Percentiles rank a stretch among this genome's conserved stretches.
Evolutionary conservation across 2,113 vertebrate species (phyloP).

Genomic region (Cryptomyrus ogoouensis): DNA sequence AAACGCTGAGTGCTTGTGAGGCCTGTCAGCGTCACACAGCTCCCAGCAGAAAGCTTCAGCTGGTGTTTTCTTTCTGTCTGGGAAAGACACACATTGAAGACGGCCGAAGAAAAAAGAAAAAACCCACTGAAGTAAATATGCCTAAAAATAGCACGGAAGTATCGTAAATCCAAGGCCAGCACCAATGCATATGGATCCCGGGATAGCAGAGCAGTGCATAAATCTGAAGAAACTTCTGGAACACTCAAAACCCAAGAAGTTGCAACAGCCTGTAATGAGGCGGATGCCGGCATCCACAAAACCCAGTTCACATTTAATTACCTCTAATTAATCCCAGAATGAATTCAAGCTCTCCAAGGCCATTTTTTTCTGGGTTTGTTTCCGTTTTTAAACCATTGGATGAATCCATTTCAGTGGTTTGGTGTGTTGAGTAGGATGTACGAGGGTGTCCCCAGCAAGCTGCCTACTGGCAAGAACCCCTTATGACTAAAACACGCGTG

Average conservation of each 20-base stretch:
- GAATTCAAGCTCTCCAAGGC: background rate
- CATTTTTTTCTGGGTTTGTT: background rate
- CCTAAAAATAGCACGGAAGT: background rate
- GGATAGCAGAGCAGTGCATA: background rate
- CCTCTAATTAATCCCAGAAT: constrained; percentile 13
- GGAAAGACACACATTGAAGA: constrained; percentile 8
- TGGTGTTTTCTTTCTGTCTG: constrained; percentile 1
- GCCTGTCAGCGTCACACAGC: background rate
- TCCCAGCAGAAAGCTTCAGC: background rate
- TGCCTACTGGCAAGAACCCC: background rate
- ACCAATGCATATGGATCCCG: background rate
- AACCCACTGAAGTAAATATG: background rate
- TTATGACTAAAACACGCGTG: background rate
- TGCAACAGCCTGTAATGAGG: constrained; percentile 7
- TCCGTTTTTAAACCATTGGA: background rate
- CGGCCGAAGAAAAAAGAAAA: background rate
- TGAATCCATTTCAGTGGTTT: background rate
- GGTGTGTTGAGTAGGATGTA: background rate
- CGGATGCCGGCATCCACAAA: background rate
- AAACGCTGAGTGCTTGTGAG: background rate
- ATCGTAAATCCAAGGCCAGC: constrained; percentile 3
- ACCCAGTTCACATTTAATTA: constrained; percentile 1
- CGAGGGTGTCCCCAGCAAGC: background rate
- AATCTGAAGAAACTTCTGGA: constrained; percentile 1
- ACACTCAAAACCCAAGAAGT: background rate